Evolutionary conservation across 1,140 invertebrate genomes (phyloP).

Genomic region (Drosophila insularis): DNA sequence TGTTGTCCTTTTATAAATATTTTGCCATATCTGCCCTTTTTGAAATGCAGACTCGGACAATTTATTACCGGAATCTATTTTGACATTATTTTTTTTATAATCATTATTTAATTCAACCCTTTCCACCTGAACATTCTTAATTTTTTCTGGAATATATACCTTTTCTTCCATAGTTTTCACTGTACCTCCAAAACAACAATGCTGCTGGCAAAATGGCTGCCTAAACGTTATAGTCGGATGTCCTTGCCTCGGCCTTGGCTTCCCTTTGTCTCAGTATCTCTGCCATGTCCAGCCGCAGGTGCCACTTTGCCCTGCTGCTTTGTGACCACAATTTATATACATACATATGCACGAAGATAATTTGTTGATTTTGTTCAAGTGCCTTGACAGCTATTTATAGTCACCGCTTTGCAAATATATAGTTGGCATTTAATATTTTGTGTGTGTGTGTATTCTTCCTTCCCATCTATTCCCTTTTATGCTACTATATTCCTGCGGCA

Average conservation of each 20-base stretch:
- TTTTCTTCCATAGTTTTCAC: too few relatives aligned
- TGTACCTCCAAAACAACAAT: too few relatives aligned
- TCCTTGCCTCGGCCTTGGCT: background rate
- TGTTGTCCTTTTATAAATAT: too few relatives aligned
- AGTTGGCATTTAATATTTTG: conserved; percentile 18
- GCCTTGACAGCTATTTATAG: conserved; percentile 21
- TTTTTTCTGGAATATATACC: too few relatives aligned
- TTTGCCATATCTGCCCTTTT: too few relatives aligned
- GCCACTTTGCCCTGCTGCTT: background rate
- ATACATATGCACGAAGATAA: background rate
- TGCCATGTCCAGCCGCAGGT: conserved; percentile 13
- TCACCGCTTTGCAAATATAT: conserved; percentile 16
- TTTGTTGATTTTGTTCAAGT: conserved; percentile 17
- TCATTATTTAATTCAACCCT: too few relatives aligned
- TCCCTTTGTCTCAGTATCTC: background rate
- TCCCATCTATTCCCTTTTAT: background rate
- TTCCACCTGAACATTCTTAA: too few relatives aligned
- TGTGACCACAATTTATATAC: conserved; percentile 9
- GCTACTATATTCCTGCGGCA: background rate
- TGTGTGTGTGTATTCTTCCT: background rate
- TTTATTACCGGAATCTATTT: too few relatives aligned
- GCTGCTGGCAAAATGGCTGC: conserved; percentile 9
- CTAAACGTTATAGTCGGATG: background rate
- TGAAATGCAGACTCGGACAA: too few relatives aligned
- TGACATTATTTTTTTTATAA: too few relatives aligned